Evolutionary conservation across 53 echinoderm and acorn worm genomes (phyloP), one percentile per base, ranked within the genome.

Genomic region (Apostichopus leukothele): DNA sequence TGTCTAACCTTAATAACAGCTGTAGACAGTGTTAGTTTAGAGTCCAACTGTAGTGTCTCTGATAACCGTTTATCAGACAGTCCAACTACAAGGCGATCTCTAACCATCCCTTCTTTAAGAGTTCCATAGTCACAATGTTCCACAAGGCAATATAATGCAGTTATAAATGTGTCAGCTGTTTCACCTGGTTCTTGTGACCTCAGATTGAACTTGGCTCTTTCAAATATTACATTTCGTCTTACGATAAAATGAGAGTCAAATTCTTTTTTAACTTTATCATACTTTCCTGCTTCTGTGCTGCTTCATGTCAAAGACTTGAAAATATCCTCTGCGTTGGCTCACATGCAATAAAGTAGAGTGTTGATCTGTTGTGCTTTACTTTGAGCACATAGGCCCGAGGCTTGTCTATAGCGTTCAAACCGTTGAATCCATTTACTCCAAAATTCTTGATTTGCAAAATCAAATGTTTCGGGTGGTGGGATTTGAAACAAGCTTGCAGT

Each of bases 301-400:
- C 60, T 57, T 53, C 13, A n/a, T 52, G 14, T 60, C 5, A 81
- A 83, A 0, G 83, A 83, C 5, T 60, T 83, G 57, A 89, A 50
- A 14, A 91, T 91, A 54, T 91, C 91, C 67, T 93, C 93, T 4
- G 90, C 90, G 50, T 78, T 89, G 50, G 87, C 90, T 5, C 91
- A 88, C 90, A 93, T 93, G 12, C 91, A 68, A 67, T 91, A 93
- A 51, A 93, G 11, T 7, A 91, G 78, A 4, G 88, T 89, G 60
- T 86, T 92, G 14, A 91, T 89, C 78, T 93, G 89, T 75, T 91
- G 89, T 5, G 52, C 60, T 51, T 91, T 91, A 10, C 84, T 23
- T 66, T 93, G 53, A 20, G n/a, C 50, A 2, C 22, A 54, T n/a
- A 93, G 89, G 20, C 74, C 73, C 4, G 89, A 91, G 8, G 93